Percentiles rank a stretch among this genome's conserved stretches.
Conservation (phyloP, 2,113 vertebrate genomes). For the Osmerus eperlanus region DNA sequence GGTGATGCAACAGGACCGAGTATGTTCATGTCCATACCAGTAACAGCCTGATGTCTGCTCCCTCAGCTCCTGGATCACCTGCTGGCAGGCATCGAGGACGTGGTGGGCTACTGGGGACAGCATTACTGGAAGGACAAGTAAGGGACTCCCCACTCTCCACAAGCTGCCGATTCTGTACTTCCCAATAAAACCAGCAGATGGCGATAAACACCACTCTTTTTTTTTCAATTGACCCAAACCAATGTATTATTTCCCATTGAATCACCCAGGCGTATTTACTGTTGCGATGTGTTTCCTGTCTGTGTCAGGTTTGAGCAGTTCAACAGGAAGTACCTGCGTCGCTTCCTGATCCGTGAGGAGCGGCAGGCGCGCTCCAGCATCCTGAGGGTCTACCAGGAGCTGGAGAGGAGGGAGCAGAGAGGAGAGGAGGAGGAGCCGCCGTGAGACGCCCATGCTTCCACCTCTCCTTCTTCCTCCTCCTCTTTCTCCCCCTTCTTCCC, state of each 20-base stretch:
- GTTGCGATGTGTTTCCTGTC: not conserved
- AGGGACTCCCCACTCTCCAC: conserved; percentile 20
- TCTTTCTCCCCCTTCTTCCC: conserved; percentile 7
- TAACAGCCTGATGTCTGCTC: not conserved
- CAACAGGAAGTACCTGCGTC: conserved; percentile 79
- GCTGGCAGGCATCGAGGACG: conserved; percentile 81
- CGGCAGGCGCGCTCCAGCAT: conserved; percentile 77
- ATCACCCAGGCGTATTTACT: not conserved
- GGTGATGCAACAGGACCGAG: too few species aligned
- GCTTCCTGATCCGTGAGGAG: conserved; percentile 77
- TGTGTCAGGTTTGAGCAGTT: conserved; percentile 76
- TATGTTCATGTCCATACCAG: too few species aligned
- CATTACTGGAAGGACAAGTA: conserved; percentile 90
- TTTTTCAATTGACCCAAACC: not conserved
- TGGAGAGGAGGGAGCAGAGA: conserved; percentile 76
- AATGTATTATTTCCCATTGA: too few species aligned
- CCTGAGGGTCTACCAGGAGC: conserved; percentile 80
- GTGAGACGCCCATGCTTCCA: conserved; percentile 29
- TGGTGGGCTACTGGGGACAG: conserved; percentile 82
- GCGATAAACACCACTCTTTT: conserved; percentile 38
- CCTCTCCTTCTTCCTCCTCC: conserved; percentile 11
- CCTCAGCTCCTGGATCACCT: conserved; percentile 81
- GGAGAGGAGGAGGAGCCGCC: conserved; percentile 56
- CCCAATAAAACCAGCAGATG: conserved; percentile 45
- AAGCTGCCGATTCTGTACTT: not conserved